A percentile compares a stretch with the other conserved stretches of the same genome.
phyloP scores from a whole-genome alignment of 2,888 invertebrate genomes.

The Epistrophe grossulariae region DNA sequence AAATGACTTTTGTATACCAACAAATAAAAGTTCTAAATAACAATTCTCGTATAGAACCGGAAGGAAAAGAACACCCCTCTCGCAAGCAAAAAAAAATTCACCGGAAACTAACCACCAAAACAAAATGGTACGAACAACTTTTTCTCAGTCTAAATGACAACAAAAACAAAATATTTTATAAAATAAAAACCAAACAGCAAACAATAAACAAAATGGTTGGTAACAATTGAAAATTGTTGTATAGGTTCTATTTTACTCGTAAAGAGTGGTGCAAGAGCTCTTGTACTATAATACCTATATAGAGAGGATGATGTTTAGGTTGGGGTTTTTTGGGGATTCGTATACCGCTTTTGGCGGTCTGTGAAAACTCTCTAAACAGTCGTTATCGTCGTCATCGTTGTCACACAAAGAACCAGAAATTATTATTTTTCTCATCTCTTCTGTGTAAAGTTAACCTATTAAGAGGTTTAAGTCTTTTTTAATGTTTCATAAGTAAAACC shows the following conservation, averaged over 20 bases:
- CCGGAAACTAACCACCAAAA: conserved; percentile 35
- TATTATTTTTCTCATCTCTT: conserved; percentile 53
- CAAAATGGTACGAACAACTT: conserved; percentile 34
- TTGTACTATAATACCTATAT: too few species aligned
- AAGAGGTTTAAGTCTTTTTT: conserved; percentile 71
- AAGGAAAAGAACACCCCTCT: conserved; percentile 7
- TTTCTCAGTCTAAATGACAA: conserved; percentile 12
- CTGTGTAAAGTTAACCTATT: conserved; percentile 67
- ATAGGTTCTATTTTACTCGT: background rate
- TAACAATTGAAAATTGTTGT: conserved; percentile 41
- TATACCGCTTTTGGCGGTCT: conserved; percentile 28
- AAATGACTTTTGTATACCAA: conserved; percentile 17
- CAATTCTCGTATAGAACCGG: conserved; percentile 39
- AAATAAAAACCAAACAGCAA: conserved; percentile 34
- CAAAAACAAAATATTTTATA: conserved; percentile 20
- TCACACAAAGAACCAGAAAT: conserved; percentile 59
- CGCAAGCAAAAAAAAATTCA: conserved; percentile 10
- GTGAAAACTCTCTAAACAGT: conserved; percentile 53
- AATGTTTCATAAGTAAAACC: conserved; percentile 40
- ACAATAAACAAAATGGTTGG: conserved; percentile 42
- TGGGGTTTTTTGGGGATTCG: background rate
- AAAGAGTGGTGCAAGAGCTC: background rate
- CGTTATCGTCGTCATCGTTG: conserved; percentile 43
- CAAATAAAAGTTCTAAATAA: conserved; percentile 14
- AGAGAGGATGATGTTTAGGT: background rate